Evolutionary conservation across 2,113 vertebrate genomes (phyloP).

Genomic region (Platycercus adscitus): DNA sequence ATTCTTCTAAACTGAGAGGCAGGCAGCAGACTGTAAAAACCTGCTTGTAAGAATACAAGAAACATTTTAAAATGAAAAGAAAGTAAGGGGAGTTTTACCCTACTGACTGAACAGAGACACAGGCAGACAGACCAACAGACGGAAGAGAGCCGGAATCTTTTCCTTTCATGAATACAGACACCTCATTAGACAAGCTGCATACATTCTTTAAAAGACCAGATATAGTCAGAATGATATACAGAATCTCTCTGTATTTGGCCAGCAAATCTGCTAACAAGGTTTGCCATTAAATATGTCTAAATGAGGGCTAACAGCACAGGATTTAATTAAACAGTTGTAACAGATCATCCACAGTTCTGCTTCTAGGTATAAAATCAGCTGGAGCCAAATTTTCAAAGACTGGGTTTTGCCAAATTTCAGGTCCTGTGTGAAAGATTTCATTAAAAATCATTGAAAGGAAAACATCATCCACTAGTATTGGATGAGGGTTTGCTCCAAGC

Average conservation of each 20-base stretch:
- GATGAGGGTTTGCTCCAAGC: not conserved
- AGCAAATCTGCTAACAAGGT: constrained; percentile 40
- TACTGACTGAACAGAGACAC: not conserved
- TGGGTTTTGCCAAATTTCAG: not conserved
- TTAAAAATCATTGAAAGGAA: not conserved
- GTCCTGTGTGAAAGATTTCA: not conserved
- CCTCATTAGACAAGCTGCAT: not conserved
- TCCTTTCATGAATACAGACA: not conserved
- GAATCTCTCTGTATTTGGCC: not conserved
- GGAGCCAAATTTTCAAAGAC: constrained; percentile 30
- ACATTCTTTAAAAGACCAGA: not conserved
- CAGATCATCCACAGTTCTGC: not conserved
- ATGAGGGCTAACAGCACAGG: not conserved
- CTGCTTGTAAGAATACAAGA: constrained; percentile 66
- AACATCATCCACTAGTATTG: not conserved
- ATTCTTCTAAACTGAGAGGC: constrained; percentile 74
- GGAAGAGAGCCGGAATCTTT: not conserved
- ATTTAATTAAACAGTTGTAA: constrained; percentile 47
- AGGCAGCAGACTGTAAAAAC: constrained; percentile 75
- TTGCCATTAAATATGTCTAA: not conserved
- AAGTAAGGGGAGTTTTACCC: constrained; percentile 7
- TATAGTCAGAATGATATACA: not conserved
- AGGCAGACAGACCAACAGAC: not conserved
- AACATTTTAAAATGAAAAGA: constrained; percentile 8
- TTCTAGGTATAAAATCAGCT: constrained; percentile 48